These are phyloP conservation scores for Cardinalis cardinalis DNA, from an alignment of 2,113 vertebrate genomes.

Conservation along the genomic window DNA sequence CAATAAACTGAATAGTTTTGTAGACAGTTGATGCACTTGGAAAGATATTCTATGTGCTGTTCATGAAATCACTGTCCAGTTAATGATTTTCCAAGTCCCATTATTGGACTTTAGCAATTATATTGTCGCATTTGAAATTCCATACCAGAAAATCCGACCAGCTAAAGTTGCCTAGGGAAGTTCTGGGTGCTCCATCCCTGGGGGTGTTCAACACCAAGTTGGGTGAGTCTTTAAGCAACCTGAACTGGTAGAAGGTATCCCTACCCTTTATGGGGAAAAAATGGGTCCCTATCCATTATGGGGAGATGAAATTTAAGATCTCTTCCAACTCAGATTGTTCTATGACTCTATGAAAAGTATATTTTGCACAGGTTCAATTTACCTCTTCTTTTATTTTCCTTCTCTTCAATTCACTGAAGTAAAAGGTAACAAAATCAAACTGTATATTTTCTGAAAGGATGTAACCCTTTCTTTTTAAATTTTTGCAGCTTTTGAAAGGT, in stretches of 20 bases:
- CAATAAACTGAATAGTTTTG: background rate
- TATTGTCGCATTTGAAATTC: background rate
- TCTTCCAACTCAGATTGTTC: background rate
- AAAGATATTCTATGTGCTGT: background rate
- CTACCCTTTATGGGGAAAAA: no score
- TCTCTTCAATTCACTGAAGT: background rate
- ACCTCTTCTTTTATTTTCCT: background rate
- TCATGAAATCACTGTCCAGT: background rate
- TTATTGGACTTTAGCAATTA: background rate
- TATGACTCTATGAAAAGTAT: background rate
- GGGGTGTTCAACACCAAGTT: rapidly evolving
- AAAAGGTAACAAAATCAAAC: background rate
- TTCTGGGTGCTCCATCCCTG: background rate
- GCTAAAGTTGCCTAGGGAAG: background rate
- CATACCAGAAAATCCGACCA: background rate
- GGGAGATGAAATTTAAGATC: background rate
- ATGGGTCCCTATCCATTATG: background rate
- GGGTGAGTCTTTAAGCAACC: background rate
- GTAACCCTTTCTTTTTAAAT: background rate
- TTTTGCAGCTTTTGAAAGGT: background rate
- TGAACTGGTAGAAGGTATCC: background rate
- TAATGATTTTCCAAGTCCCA: background rate
- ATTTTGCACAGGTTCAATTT: background rate
- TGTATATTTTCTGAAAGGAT: background rate
- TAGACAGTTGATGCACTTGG: background rate